Base-by-base conservation (phyloP, 2,797 vertebrate genomes). In the Odontamblyopus lacepedii region DNA sequence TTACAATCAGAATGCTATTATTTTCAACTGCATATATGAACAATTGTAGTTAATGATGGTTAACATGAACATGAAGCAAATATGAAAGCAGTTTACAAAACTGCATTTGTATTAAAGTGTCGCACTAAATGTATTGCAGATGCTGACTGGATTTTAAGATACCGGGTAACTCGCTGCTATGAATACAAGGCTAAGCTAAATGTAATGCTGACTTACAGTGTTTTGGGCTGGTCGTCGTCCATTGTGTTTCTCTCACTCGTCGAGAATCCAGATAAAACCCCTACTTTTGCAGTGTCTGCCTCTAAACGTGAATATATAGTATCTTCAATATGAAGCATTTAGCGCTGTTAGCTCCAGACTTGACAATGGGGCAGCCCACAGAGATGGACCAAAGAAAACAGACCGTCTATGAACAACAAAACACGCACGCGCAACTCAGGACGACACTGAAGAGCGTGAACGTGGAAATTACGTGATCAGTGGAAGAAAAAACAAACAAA, bases 201-300 rank as follows among this genome's bases (percentile, higher is more conserved):
- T 30, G 62, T 41, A 80, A 76, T 78, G 69, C 76, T 84, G 71
- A 92, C 92, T 91, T 87, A 93, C 93, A 94, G 83, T 82, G 93
- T 94, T 90, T 92, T 94, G 73, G 92, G 90, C 85, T 91, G 91
- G 75, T 94, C 93, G 82, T 94, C 93, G 91, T 94, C 93, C 93
- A 94, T 93, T 85, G 81, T 91, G 82, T 65, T 78, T 44, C 69
- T 81, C 82, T 86, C 83, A 79, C 79, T 82, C 90, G 82, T 85
- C 89, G 86, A 88, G 84, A 86, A 87, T 88, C 80, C 81, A 91
- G 91, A 85, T 84, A 81, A 83, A 90, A 89, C 83, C 91, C 87
- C 91, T 13, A 48, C 44, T 48, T 48, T 48, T 78, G 80, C 81
- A 66, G 81, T 76, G 76, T 81, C 80, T 73, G 75, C 83, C 83